Base-by-base conservation (phyloP, 2,888 invertebrate genomes). In the Plagiodera versicolora region DNA sequence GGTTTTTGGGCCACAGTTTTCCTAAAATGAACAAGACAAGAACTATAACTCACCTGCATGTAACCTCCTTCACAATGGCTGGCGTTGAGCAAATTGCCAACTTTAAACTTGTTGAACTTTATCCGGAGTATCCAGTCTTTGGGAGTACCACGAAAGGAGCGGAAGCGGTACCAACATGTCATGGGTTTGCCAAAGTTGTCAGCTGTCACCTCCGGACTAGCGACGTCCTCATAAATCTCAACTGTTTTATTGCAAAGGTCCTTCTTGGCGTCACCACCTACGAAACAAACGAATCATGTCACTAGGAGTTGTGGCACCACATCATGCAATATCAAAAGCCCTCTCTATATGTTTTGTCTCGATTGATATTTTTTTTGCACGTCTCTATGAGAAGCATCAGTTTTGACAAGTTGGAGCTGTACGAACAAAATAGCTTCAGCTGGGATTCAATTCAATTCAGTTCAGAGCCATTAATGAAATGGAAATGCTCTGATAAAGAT, bases 181-280 rank as follows among this genome's bases (percentile, higher is more conserved):
- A 95, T 85, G 2, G 94, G 92, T 70, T 91, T 87, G 5, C 94
- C 94, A 74, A 89, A 87, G 79, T 91, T 94, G 68, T 89, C 88
- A 35, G 88, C 83, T 44, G 89, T 92, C 78, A 95, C 89, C 68
- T 92, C 90, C 24, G 95, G 95, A 66, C 92, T 93, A 17, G 92
- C 89, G 49, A 95, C 92, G 76, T 94, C 94, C 77, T 95, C 94
- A 81, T 94, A 94, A 67, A 95, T 92, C 76, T 94, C 94, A 70
- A 95, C 94, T 10, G 95, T 95, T 81, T 94, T 94, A 82, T 95
- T 95, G 82, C 95, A 95, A 77, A 94, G 92, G 81, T 93, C 94
- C 72, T 91, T 86, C 78, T 89, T 89, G 58, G 86, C 84, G 72
- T 88, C 89, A 79, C 84, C 83, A 82, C 79, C 1, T 79, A 69